Base-by-base conservation (phyloP, 1,140 invertebrate species). In the Philotrypesis tridentata region DNA sequence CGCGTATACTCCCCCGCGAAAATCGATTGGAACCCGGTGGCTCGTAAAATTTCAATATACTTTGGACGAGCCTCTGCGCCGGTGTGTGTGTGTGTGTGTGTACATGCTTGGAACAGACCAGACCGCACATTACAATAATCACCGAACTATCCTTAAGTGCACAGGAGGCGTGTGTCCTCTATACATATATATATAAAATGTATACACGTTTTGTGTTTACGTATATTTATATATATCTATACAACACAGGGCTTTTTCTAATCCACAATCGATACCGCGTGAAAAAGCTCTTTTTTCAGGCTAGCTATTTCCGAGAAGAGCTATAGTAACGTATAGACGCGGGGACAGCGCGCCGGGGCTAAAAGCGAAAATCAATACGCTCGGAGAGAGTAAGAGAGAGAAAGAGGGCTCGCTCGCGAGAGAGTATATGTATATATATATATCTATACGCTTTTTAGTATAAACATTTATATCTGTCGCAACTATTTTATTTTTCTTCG, bases 401-500 rank as follows among this genome's bases (percentile, higher is more conserved):
- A n/a, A n/a, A n/a, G n/a, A n/a, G n/a, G n/a, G n/a, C n/a, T n/a
- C n/a, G n/a, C n/a, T n/a, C n/a, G n/a, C n/a, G n/a, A n/a, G n/a
- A n/a, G n/a, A n/a, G n/a, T n/a, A n/a, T n/a, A n/a, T n/a, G n/a
- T n/a, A n/a, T n/a, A n/a, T n/a, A n/a, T n/a, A n/a, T n/a, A n/a
- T n/a, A n/a, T n/a, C n/a, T 14, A 31, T 37, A 3, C 67, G 4
- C 29, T 70, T 70, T 33, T 70, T 37, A 33, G 31, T 37, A n/a
- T n/a, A 70, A 70, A 70, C 29, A 70, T 70, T 70, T 37, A 65
- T 65, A 65, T 65, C 7, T 7, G 67, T 37, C 67, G 14, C 21
- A 37, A 33, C 27, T 70, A 17, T 70, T 37, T 29, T 68, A 68
- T 17, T n/a, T 27, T n/a, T n/a, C n/a, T n/a, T n/a, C n/a, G n/a